Base-by-base conservation (phyloP, 2,888 invertebrate genomes). In the Dilophus febrilis region DNA sequence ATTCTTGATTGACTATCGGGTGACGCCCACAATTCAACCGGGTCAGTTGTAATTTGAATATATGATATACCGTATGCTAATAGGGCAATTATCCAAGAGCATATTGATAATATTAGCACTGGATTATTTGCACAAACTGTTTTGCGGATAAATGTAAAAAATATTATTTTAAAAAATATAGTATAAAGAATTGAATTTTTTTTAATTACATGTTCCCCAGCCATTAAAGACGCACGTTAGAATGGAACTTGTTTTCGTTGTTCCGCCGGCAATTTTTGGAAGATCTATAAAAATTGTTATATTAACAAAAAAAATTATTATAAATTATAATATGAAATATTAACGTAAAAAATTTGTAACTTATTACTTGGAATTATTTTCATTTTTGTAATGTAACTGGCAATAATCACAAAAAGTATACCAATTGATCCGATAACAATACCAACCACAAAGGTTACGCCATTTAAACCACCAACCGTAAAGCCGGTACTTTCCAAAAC, bases 1-100 rank as follows among this genome's bases (percentile, higher is more conserved):
- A 71, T 54, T 42, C 94, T 71, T 28, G 90, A 81, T 43, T 73
- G 67, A 49, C 90, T 90, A 19, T 67, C 61, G 2, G 85, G 79
- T 0, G 88, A 70, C 1, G 94, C 87, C 97, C 97, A 97, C 33
- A 97, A 70, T 56, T 95, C 84, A 2, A 92, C 77, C 0, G 95
- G 94, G 57, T 91, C 77, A 0, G 88, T 78, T 0, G 86, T 90
- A 2, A 95, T 68, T 44, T 72, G 59, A 46, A 91, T 59, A 40
- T 65, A 65, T 0, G 65, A 42, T 10, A 78, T 65, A n/a, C 92
- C 92, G 46, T 70, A 73, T 4, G 73, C 64, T 42, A 86, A 61
- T 1, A 64, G 54, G 3, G 35, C 53, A 19, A 75, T 64, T 2
- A 77, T 41, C 65, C 79, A 73, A 0, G 74, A 68, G 18, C 72